phyloP scores from a whole-genome alignment of 1,140 invertebrate genomes.

The Antheraea mylitta region DNA sequence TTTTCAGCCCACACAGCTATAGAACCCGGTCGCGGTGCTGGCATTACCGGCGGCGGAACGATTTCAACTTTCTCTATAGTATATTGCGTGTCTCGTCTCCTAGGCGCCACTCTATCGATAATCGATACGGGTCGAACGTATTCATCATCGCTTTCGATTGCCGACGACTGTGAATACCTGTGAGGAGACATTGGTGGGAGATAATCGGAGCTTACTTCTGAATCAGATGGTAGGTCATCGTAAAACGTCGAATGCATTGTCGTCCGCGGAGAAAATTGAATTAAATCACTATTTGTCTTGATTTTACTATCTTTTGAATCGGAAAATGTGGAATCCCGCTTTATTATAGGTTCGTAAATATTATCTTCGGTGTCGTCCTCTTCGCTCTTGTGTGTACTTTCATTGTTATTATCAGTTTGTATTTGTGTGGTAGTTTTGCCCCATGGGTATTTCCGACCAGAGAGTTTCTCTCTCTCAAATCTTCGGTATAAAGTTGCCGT shows the following conservation, averaged over 20 bases:
- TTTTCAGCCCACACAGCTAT: constrained; percentile 67
- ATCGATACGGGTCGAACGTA: constrained; percentile 58
- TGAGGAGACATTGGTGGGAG: constrained; percentile 31
- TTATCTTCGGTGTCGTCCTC: constrained; percentile 36
- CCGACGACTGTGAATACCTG: constrained; percentile 14
- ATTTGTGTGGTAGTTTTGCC: constrained; percentile 51
- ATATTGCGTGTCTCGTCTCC: constrained; percentile 46
- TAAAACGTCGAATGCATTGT: constrained; percentile 37
- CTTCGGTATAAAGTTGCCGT: constrained; percentile 85
- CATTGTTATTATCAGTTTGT: constrained; percentile 22
- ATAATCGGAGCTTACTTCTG: constrained; percentile 53
- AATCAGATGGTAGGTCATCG: constrained; percentile 40
- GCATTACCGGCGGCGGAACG: constrained; percentile 50
- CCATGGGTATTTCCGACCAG: constrained; percentile 86
- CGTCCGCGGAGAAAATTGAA: constrained; percentile 60
- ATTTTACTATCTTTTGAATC: constrained; percentile 25
- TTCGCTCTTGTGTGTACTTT: constrained; percentile 12
- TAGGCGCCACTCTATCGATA: constrained; percentile 65
- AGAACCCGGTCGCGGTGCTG: constrained; percentile 56
- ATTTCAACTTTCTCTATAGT: constrained; percentile 59
- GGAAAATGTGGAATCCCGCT: constrained; percentile 36
- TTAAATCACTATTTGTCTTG: constrained; percentile 55
- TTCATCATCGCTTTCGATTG: constrained; percentile 52
- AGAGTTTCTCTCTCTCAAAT: constrained; percentile 87
- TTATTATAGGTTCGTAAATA: constrained; percentile 49